Percentiles rank a stretch among this genome's conserved stretches.
Evolutionary conservation across 2,888 invertebrate species (phyloP).

Genomic region (Mythimna albipuncta): DNA sequence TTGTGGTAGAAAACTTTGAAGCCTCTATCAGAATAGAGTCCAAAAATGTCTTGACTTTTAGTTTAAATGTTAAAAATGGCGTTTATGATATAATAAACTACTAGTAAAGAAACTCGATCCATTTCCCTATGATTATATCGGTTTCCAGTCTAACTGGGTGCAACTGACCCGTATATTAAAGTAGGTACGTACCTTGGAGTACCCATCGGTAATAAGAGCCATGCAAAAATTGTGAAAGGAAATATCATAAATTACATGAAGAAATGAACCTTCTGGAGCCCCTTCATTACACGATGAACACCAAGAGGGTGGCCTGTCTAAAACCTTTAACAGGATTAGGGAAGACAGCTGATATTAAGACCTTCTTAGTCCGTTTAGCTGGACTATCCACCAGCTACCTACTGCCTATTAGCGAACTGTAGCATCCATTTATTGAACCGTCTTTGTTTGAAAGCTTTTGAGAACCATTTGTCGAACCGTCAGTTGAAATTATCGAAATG

Average conservation of each 20-base stretch:
- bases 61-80: too few relatives aligned
- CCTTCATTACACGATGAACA: not conserved
- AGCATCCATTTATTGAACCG: not conserved
- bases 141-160: too few relatives aligned
- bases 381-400: constrained; percentile 27
- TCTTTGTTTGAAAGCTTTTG: constrained; percentile 4
- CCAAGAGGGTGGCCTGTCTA: constrained; percentile 36
- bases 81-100: too few relatives aligned
- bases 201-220: not conserved
- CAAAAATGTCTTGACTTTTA: too few relatives aligned
- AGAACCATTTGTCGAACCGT: not conserved
- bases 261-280: constrained; percentile 23
- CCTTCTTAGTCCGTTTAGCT: constrained; percentile 47
- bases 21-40: too few relatives aligned
- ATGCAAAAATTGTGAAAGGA: not conserved
- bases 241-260: too few relatives aligned
- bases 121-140: too few relatives aligned
- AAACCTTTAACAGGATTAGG: constrained; percentile 58
- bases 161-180: too few relatives aligned
- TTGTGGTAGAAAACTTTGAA: too few relatives aligned
- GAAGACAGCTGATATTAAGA: constrained; percentile 57
- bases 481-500: not conserved
- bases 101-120: too few relatives aligned
- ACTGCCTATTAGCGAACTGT: constrained; percentile 7
- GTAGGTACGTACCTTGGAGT: too few relatives aligned